These are phyloP conservation scores for Saguinus imperator DNA, from an alignment of 2,113 vertebrate genomes.

Conservation along the genomic window DNA sequence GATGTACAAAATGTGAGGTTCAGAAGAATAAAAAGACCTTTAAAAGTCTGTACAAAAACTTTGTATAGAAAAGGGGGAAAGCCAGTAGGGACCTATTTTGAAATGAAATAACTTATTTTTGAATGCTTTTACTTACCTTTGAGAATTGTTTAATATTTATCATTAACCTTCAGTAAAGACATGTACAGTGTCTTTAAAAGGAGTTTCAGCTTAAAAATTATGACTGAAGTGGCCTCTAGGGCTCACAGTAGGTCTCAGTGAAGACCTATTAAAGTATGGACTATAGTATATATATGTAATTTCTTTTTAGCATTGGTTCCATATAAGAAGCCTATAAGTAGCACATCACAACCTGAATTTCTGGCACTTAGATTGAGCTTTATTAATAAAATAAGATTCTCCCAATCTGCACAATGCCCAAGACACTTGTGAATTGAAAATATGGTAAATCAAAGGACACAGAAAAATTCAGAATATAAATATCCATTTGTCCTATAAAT, in stretches of 20 bases:
- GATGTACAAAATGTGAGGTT: neutral
- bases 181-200: neutral
- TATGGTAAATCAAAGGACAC: neutral
- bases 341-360: neutral
- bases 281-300: neutral
- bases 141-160: conserved; percentile 10
- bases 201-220: neutral
- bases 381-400: conserved; percentile 24
- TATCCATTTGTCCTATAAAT: neutral
- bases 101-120: conserved; percentile 28
- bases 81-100: neutral
- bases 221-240: neutral
- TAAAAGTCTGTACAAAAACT: neutral
- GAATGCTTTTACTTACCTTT: conserved; percentile 2
- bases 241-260: neutral
- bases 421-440: neutral
- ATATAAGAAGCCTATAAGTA: neutral
- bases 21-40: neutral
- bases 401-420: neutral
- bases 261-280: neutral
- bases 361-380: neutral
- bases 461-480: neutral
- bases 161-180: neutral
- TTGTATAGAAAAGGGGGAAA: neutral
- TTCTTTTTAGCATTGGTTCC: neutral